Evolutionary conservation across 2,888 invertebrate species (phyloP).

Genomic region (Ophion costatus): DNA sequence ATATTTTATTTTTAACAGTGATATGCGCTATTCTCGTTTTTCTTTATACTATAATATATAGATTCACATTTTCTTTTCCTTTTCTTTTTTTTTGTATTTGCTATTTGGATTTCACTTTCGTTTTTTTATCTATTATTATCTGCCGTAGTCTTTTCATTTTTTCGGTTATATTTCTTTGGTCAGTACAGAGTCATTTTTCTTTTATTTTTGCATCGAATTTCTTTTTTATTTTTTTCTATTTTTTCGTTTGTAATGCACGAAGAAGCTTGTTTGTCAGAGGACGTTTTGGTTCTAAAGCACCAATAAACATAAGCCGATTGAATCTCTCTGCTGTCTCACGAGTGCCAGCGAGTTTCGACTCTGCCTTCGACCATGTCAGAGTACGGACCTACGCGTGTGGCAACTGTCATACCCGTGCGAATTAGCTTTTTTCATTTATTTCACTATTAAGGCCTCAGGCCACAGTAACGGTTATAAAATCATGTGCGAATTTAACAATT

Average conservation of each 20-base stretch:
- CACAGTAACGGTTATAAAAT: no score
- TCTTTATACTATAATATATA: no score
- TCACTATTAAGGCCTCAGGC: constrained; percentile 66
- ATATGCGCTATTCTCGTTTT: no score
- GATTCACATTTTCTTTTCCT: no score
- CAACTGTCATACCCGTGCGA: constrained; percentile 29
- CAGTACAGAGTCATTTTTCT: neutral
- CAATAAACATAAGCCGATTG: neutral
- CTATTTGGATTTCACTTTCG: no score
- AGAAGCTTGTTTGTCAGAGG: no score
- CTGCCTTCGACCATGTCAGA: constrained; percentile 44
- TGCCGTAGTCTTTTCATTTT: neutral
- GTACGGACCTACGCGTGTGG: constrained; percentile 14
- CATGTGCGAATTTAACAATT: no score
- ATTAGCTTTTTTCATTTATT: constrained; percentile 61
- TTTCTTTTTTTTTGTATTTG: no score
- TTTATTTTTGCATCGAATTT: neutral
- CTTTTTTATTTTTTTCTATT: neutral
- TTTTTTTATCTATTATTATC: no score
- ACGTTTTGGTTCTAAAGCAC: neutral
- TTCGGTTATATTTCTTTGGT: neutral
- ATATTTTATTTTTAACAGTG: no score
- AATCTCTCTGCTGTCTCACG: constrained; percentile 31
- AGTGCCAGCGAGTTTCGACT: constrained; percentile 57
- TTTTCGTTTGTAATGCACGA: neutral